Percentiles rank a stretch among this genome's conserved stretches.
These are phyloP conservation scores for Zootoca vivipara DNA, from an alignment of 2,113 vertebrate species.

Conservation along the genomic window DNA sequence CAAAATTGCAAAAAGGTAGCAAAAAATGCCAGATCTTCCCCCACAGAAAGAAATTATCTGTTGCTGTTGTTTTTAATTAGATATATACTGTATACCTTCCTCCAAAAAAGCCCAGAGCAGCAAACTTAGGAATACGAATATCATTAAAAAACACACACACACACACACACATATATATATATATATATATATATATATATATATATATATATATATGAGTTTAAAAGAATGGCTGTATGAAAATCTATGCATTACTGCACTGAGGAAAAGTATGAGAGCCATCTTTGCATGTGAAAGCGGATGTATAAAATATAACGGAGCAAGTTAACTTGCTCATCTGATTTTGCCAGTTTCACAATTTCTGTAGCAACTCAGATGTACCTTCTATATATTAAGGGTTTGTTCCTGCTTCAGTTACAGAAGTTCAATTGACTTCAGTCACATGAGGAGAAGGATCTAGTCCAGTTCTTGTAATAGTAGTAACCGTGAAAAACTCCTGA, in stretches of 20 bases:
- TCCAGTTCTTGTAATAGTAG: constrained; percentile 66
- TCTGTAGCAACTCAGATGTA: background rate
- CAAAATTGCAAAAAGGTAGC: background rate
- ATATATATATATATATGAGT: too few relatives aligned
- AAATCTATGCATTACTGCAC: background rate
- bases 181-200: too few relatives aligned
- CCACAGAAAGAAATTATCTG: background rate
- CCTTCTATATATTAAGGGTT: background rate
- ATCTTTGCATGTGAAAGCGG: background rate
- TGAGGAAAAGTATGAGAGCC: background rate
- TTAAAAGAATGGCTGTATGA: too few relatives aligned
- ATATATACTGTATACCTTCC: too few relatives aligned
- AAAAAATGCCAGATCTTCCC: background rate
- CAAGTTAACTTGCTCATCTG: background rate
- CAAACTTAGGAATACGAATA: too few relatives aligned
- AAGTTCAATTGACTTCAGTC: constrained; percentile 30
- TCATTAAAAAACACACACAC: too few relatives aligned
- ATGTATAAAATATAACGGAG: background rate
- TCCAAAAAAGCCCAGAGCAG: too few relatives aligned
- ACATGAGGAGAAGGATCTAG: constrained; percentile 40
- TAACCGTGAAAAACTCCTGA: constrained; percentile 67
- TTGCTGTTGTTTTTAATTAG: too few relatives aligned
- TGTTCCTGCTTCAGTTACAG: background rate
- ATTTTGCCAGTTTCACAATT: background rate
- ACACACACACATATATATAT: too few relatives aligned